phyloP scores from a whole-genome alignment of 2,113 vertebrate species.

The Notarius lentiginosus region DNA sequence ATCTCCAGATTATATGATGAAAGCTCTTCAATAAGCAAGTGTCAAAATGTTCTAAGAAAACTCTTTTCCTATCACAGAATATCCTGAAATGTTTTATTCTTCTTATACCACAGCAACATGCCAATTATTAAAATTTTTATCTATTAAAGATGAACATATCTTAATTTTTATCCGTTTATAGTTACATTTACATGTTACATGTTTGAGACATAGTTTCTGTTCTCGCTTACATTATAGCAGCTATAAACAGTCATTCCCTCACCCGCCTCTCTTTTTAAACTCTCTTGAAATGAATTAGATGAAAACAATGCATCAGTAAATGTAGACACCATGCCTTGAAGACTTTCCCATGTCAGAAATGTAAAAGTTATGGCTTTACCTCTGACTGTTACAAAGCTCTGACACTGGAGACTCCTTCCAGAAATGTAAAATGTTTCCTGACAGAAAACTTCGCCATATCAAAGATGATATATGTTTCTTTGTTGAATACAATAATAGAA shows the following conservation, averaged over 20 bases:
- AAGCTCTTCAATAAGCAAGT: background rate
- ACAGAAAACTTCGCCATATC: background rate
- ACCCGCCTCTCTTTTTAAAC: background rate
- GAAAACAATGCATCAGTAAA: background rate
- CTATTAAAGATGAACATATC: background rate
- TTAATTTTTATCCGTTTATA: background rate
- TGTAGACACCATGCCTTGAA: background rate
- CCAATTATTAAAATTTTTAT: background rate
- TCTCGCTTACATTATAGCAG: background rate
- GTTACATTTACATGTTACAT: background rate
- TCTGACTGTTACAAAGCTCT: background rate
- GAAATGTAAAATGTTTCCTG: background rate
- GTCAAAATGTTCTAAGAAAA: background rate
- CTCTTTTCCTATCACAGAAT: background rate
- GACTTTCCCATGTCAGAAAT: background rate
- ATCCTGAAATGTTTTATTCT: background rate
- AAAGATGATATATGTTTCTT: background rate
- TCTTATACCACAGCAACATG: background rate
- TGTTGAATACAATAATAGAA: background rate
- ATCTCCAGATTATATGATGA: background rate
- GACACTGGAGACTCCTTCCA: background rate
- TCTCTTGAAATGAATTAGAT: background rate
- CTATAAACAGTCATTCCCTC: background rate
- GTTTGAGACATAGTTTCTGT: background rate
- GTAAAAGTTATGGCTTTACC: background rate